Evolutionary conservation across 2,888 invertebrate genomes (phyloP), one percentile per base, ranked within the genome.

Genomic region (Amiota minor): DNA sequence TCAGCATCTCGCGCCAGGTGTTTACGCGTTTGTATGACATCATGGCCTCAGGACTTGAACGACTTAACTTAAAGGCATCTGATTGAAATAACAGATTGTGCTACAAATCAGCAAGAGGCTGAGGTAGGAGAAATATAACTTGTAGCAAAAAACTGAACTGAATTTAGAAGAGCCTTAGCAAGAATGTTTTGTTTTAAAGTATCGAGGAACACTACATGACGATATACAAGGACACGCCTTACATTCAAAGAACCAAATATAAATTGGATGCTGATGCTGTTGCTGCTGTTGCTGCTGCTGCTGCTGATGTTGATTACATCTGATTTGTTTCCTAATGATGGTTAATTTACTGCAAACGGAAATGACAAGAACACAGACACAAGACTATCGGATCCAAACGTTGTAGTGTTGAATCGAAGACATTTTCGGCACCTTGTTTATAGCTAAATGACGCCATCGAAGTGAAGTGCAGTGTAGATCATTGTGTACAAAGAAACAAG

Each of bases 301-400:
- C 35, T 35, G 81, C 74, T 78, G 80, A 10, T 79, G 77, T 77
- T 85, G 85, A 85, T 81, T 84, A 81, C 79, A 65, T 74, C 76
- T 82, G 79, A 83, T 87, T 87, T 82, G 81, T 73, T 73, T 80
- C 80, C 84, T 88, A 88, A 88, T 88, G 88, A 88, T 81, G 75
- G 81, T 77, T 87, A 86, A 88, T 87, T 88, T 88, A 86, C 79
- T 47, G 35, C 46, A 49, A 49, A 67, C 81, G 82, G 82, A 87
- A 87, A 84, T 82, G 84, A 80, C 81, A 83, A 77, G 16, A 12
- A 49, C 46, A 53, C 23, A 50, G 18, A 18, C 45, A 9, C 56
- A 69, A 55, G 53, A 65, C 35, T 35, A 35, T 35, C 35, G 53
- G 6, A 14, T 9, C 53, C 53, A 53, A 16, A 9, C n/a, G 53